phyloP scores from a whole-genome alignment of 2,797 vertebrate species.

The Manis javanica region DNA sequence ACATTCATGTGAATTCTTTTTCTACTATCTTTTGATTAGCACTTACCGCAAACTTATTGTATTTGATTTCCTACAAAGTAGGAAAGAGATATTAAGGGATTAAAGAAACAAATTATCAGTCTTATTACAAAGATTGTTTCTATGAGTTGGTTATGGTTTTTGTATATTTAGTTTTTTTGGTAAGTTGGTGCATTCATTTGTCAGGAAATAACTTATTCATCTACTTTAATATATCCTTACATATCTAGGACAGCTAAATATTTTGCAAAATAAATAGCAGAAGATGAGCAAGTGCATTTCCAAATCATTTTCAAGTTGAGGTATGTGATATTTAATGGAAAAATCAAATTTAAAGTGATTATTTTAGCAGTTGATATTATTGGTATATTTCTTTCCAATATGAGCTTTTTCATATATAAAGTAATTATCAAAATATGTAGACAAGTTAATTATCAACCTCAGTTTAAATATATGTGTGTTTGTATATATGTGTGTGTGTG shows the following conservation, averaged over 20 bases:
- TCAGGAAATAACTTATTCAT: conserved; percentile 64
- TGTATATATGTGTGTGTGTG: neutral
- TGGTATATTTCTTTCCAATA: neutral
- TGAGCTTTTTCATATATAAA: neutral
- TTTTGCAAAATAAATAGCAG: neutral
- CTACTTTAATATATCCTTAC: neutral
- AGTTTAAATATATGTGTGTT: neutral
- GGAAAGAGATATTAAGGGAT: conserved; percentile 45
- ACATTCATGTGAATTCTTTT: neutral
- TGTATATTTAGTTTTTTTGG: conserved; percentile 2
- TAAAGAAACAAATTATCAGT: conserved; percentile 49
- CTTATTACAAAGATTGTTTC: conserved; percentile 57
- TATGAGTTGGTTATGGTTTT: neutral
- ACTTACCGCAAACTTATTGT: neutral
- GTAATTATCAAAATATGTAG: conserved; percentile 14
- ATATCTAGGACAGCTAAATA: conserved; percentile 48
- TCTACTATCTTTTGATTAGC: conserved; percentile 60
- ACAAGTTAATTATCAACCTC: neutral
- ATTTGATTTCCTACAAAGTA: conserved; percentile 53
- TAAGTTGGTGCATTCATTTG: conserved; percentile 22
- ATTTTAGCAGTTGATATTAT: neutral
- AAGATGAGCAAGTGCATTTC: conserved; percentile 14
- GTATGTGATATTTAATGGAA: neutral
- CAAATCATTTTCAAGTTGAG: neutral
- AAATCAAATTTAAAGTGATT: neutral